These are phyloP conservation scores for Nannospalax galili DNA, from an alignment of 2,113 vertebrate species.

Conservation along the genomic window DNA sequence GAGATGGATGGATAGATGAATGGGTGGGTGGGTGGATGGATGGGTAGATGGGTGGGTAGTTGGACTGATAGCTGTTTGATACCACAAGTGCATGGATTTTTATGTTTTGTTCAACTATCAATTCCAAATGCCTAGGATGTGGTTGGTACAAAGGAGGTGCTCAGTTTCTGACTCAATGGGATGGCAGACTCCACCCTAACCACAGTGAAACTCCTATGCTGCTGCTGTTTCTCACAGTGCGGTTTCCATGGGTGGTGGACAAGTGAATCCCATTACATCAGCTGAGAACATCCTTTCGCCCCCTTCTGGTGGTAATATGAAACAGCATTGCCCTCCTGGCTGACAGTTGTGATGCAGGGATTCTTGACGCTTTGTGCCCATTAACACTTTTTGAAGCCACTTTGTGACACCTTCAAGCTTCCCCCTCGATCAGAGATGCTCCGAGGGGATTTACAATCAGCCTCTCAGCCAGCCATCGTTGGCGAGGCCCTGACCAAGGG, in stretches of 20 bases:
- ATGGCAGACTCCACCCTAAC: not conserved
- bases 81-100: not conserved
- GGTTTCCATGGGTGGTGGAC: not conserved
- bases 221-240: not conserved
- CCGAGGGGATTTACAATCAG: not conserved
- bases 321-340: not conserved
- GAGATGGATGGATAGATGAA: not conserved
- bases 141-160: not conserved
- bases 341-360: not conserved
- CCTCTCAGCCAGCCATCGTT: not conserved
- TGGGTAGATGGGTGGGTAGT: not conserved
- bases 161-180: not conserved
- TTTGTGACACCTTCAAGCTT: not conserved
- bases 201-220: not conserved
- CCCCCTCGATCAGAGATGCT: not conserved
- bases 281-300: not conserved
- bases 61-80: not conserved
- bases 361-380: not conserved
- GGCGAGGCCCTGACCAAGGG: not conserved
- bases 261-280: not conserved
- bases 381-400: not conserved
- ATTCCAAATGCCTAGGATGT: not conserved
- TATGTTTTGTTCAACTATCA: not conserved
- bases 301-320: slow-evolving; percentile 58
- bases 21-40: not conserved